Conservation (phyloP, 2,113 vertebrate genomes). For the Microtus montanus region DNA sequence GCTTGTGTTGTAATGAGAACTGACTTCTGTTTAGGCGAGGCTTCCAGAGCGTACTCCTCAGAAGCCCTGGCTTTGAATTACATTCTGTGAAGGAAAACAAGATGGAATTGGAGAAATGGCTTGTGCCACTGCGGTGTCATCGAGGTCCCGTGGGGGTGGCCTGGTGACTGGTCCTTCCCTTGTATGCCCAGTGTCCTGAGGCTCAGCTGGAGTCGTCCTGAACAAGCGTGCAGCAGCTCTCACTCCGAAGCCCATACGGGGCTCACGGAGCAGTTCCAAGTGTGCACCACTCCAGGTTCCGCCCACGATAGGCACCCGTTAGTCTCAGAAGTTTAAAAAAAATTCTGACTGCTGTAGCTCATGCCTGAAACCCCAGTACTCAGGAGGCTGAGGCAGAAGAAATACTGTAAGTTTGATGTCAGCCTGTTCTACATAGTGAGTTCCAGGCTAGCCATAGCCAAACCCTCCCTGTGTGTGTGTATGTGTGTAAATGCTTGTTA, state of each 20-base stretch:
- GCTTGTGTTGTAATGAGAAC: constrained; percentile 43
- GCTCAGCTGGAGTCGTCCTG: background rate
- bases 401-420: background rate
- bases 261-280: background rate
- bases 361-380: background rate
- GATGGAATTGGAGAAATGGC: background rate
- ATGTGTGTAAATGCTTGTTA: background rate
- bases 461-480: background rate
- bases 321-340: background rate
- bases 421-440: background rate
- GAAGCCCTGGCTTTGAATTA: constrained; percentile 3
- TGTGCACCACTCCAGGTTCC: background rate
- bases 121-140: background rate
- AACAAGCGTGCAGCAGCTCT: background rate
- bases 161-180: background rate
- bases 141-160: too few relatives aligned
- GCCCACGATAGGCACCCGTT: background rate
- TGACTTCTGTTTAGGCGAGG: constrained; percentile 25
- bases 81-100: background rate
- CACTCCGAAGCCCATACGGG: background rate
- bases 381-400: background rate
- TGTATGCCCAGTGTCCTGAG: background rate
- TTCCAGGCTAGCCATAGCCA: background rate
- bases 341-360: background rate
- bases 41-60: background rate